A percentile compares a stretch with the other conserved stretches of the same genome.
phyloP scores from a whole-genome alignment of 2,113 vertebrate species.

The Parus major region DNA sequence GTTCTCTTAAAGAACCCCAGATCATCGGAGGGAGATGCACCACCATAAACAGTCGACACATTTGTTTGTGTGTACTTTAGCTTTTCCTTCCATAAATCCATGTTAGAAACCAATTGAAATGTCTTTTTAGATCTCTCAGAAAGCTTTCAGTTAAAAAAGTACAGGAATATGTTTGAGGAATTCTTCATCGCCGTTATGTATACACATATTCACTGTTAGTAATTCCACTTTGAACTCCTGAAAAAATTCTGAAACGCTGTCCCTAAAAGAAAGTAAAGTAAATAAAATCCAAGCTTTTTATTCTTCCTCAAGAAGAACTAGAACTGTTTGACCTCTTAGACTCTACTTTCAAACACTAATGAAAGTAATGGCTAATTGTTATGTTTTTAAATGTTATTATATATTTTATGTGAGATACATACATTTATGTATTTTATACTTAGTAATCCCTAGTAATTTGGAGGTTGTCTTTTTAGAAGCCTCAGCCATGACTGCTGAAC shows the following conservation, averaged over 20 bases:
- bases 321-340: not conserved
- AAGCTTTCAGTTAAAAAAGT: not conserved
- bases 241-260: not conserved
- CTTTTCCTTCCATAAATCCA: not conserved
- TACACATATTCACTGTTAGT: not conserved
- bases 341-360: not conserved
- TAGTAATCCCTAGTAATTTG: not conserved
- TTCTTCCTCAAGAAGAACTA: not conserved
- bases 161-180: not conserved
- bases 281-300: not conserved
- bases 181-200: not conserved
- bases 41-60: too few relatives aligned
- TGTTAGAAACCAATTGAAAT: not conserved
- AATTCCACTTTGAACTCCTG: not conserved
- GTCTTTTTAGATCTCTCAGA: not conserved
- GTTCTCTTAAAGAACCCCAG: not conserved
- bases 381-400: not conserved
- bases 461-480: not conserved
- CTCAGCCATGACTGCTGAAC: not conserved
- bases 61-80: not conserved
- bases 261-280: not conserved
- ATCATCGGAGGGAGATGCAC: rapidly evolving
- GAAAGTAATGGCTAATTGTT: not conserved
- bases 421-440: not conserved
- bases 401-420: not conserved